Evolutionary conservation across 2,113 vertebrate genomes (phyloP), one percentile per base, ranked within the genome.

Genomic region (Brevimyrus niger): DNA sequence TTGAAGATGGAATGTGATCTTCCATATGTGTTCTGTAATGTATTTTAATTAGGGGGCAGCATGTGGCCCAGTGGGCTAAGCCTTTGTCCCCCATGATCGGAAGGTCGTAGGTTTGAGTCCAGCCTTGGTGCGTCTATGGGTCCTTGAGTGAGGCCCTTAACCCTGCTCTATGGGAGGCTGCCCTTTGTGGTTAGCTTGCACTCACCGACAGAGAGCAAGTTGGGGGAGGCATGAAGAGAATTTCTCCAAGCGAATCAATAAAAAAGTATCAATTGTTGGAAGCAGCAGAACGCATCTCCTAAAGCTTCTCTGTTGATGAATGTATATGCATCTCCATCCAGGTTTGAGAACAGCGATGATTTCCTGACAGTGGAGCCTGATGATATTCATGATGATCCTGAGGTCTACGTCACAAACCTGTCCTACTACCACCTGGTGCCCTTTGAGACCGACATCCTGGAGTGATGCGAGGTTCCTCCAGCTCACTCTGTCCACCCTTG

Each of bases 391-490:
- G 96, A 95, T 8, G 95, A 97, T 88, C 95, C 96, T 3, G 92
- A 94, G 19, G 94, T 95, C 53, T 97, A 96, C 17, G 95, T 96
- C 91, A 97, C 95, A 92, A 96, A 97, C 89, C 90, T 97, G 91
- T 96, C 96, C 1, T 97, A 96, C 90, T 96, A 97, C 90, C 96
- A 97, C 90, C 93, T 97, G 89, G 96, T 97, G 55, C 96, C 96
- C 0, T 97, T 97, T 47, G 97, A 97, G 94, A 97, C 96, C 0
- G 97, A 97, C 90, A 97, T 97, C 92, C 93, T 97, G 94, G 97
- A 97, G 93, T 97, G 93, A 97, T 69, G 38, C 13, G 44, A 44
- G 46, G 47, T 35, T 38, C n/a, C 44, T 47, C 4, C 31, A 5
- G 23, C 87, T 38, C 86, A 9, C 15, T n/a, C 76, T 47, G 65